Base-by-base conservation (phyloP, 2,113 vertebrate species). In the Eptatretus burgeri region DNA sequence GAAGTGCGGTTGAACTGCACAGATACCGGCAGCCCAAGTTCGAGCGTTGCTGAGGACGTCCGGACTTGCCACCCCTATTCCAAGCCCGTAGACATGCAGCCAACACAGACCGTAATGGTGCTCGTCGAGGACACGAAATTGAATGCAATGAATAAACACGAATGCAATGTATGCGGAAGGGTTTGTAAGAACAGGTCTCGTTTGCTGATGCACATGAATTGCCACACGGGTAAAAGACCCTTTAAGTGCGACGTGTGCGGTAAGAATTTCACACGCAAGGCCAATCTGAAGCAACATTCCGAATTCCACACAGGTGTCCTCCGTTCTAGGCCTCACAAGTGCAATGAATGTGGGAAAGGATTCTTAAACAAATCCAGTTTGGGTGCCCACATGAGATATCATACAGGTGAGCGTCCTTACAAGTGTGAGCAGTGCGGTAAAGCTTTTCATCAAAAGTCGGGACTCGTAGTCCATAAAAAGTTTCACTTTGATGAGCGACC, bases 201-300 rank as follows among this genome's bases (percentile, higher is more conserved):
- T 72, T 76, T 84, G 52, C 76, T 77, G 62, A 78, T 79, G 66
- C 83, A 82, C 70, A 78, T 81, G 71, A 68, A 80, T 51, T 79
- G 79, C 1, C 83, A 85, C 74, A 82, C 80, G 0, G 82, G 79
- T 2, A 81, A 83, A 70, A 79, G 80, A 52, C 82, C 80, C 5
- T 82, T 77, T 73, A 81, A 82, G 75, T 84, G 81, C 68, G 74
- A 77, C 12, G 77, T 76, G 50, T 85, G 81, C 71, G 79, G 79
- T 64, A 76, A 77, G 17, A 75, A 78, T 19, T 87, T 84, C 2
- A 78, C 79, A n/a, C 56, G 56, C 56, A 41, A 41, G 27, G 27
- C 27, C 27, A 41, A 41, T 41, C 27, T 41, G 3, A 41, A 41
- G 27, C 27, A 41, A 41, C 27, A 41, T 41, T 41, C 27, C 27